Evolutionary conservation across 1,140 invertebrate species (phyloP).

Genomic region (Neuroterus valhalla): DNA sequence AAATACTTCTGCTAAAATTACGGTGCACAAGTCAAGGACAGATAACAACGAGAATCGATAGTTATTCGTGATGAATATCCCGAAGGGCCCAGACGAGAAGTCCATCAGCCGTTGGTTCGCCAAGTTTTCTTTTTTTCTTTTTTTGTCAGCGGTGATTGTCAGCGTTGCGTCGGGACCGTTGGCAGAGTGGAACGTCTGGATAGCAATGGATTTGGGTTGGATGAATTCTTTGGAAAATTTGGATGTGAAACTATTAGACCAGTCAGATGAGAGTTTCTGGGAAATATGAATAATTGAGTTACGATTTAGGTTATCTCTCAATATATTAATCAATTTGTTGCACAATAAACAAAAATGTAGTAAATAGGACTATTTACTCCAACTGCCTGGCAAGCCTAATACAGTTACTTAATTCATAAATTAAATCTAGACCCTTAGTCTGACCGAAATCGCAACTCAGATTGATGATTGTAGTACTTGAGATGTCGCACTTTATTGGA

Average conservation of each 20-base stretch:
- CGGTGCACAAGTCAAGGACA: conserved; percentile 56
- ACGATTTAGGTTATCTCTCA: conserved; percentile 6
- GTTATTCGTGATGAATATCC: conserved; percentile 35
- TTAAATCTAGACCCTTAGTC: no score
- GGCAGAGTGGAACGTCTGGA: conserved; percentile 67
- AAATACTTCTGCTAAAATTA: conserved; percentile 35
- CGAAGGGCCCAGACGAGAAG: conserved; percentile 34
- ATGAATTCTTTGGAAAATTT: conserved; percentile 30
- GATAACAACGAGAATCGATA: conserved; percentile 59
- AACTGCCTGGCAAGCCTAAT: neutral
- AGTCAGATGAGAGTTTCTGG: neutral
- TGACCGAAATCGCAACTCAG: conserved; percentile 18
- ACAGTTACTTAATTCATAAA: neutral
- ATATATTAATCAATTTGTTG: no score
- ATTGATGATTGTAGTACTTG: conserved; percentile 15
- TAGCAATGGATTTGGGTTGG: conserved; percentile 43
- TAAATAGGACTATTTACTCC: no score
- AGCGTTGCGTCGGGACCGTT: conserved; percentile 73
- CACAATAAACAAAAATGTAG: no score
- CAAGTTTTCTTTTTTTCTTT: conserved; percentile 48
- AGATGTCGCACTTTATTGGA: neutral
- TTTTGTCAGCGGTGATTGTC: conserved; percentile 62
- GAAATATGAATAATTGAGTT: conserved; percentile 19
- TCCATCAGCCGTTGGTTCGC: conserved; percentile 47
- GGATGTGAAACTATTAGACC: neutral